These are phyloP conservation scores for Felis chaus DNA, from an alignment of 2,113 vertebrate species.

Conservation along the genomic window DNA sequence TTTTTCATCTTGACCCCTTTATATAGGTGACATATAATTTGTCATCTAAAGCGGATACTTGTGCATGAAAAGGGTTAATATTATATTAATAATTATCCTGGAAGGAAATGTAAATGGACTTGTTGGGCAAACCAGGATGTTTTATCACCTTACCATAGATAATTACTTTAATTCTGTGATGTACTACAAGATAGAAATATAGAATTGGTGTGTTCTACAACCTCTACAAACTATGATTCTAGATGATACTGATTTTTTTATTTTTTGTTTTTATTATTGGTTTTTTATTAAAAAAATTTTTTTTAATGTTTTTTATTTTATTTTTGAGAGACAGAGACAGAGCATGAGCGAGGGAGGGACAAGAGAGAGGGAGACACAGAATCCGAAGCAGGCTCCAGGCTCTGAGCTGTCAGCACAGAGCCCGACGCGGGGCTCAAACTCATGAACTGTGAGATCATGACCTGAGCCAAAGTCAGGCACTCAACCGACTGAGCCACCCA, in stretches of 20 bases:
- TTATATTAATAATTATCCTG: neutral
- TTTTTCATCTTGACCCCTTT: conserved; percentile 17
- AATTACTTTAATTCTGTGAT: neutral
- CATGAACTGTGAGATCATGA: too few species aligned
- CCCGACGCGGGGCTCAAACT: too few species aligned
- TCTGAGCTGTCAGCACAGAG: too few species aligned
- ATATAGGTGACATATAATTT: neutral
- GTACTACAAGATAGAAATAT: neutral
- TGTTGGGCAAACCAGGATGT: neutral
- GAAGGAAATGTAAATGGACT: neutral
- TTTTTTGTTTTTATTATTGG: neutral
- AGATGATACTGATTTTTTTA: neutral
- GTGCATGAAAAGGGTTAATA: neutral
- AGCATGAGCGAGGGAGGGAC: too few species aligned
- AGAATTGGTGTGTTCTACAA: neutral
- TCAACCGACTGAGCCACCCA: too few species aligned
- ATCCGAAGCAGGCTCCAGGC: too few species aligned
- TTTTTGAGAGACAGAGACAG: too few species aligned
- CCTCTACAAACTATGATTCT: neutral
- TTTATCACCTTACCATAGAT: neutral
- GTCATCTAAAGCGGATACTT: neutral
- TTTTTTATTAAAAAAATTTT: too few species aligned
- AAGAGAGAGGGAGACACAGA: too few species aligned
- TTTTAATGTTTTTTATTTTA: too few species aligned
- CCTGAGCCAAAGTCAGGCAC: too few species aligned